Evolutionary conservation across 2,888 invertebrate genomes (phyloP).

Genomic region (Polymixis lichenea): DNA sequence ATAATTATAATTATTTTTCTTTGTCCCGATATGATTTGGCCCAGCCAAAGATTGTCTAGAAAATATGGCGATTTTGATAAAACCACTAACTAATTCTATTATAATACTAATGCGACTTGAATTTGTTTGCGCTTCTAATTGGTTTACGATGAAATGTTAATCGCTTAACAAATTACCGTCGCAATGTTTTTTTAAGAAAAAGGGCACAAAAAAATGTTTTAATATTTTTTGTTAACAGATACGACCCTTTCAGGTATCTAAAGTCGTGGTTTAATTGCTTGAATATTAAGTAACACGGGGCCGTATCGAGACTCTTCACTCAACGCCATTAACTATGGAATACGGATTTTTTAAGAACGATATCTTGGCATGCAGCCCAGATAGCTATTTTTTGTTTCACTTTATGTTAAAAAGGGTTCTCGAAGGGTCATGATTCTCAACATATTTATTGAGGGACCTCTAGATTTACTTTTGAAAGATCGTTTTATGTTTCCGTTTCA

Average conservation of each 20-base stretch:
- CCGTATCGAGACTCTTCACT: conserved; percentile 65
- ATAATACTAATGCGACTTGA: conserved; percentile 9
- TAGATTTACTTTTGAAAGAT: conserved; percentile 28
- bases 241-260: conserved; percentile 33
- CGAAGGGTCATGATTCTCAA: conserved; percentile 65
- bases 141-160: conserved; percentile 10
- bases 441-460: conserved; percentile 33
- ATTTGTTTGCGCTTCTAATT: conserved; percentile 15
- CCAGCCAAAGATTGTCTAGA: background rate
- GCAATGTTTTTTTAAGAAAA: background rate
- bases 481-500: conserved; percentile 21
- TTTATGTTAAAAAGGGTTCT: conserved; percentile 79
- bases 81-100: conserved; percentile 12
- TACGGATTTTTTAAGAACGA: conserved; percentile 70
- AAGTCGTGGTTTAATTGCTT: conserved; percentile 74
- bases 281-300: conserved; percentile 76
- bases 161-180: background rate
- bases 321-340: conserved; percentile 72
- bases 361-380: conserved; percentile 79
- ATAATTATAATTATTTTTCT: conserved; percentile 17
- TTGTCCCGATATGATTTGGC: background rate
- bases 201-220: background rate
- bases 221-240: conserved; percentile 11
- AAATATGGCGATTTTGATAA: conserved; percentile 23
- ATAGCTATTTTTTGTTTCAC: conserved; percentile 72